These are phyloP conservation scores for Beroe ovata DNA, from an alignment of 37 sponge, comb jelly and placozoan genomes.

Conservation along the genomic window DNA sequence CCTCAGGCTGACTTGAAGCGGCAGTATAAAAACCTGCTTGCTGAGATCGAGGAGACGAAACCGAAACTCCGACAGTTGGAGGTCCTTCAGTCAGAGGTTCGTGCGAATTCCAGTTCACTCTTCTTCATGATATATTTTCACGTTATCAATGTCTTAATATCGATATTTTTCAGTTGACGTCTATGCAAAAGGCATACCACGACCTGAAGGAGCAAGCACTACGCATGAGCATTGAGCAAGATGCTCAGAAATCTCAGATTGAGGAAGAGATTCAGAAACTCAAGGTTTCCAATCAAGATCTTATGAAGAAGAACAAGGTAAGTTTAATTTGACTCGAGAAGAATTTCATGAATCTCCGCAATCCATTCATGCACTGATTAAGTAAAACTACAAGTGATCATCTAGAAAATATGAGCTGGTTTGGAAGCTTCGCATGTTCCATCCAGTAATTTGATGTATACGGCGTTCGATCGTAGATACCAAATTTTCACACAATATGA, in stretches of 20 bases:
- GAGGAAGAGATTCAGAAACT: conserved; percentile 54
- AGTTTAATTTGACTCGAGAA: neutral
- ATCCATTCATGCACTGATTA: too few relatives aligned
- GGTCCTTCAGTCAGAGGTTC: conserved; percentile 57
- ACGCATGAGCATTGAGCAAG: conserved; percentile 58
- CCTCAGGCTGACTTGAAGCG: conserved; percentile 65
- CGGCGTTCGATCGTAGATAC: too few relatives aligned
- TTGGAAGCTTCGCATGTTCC: too few relatives aligned
- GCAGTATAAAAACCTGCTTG: conserved; percentile 57
- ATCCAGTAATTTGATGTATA: too few relatives aligned
- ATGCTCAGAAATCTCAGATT: conserved; percentile 66
- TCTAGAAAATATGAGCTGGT: too few relatives aligned
- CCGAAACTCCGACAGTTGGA: conserved; percentile 57
- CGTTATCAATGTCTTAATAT: neutral
- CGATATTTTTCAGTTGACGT: conserved; percentile 37
- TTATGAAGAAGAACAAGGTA: conserved; percentile 59
- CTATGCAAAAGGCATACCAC: conserved; percentile 65
- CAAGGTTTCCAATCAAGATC: conserved; percentile 58
- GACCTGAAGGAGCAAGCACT: conserved; percentile 65
- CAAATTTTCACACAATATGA: too few relatives aligned
- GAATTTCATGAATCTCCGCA: too few relatives aligned
- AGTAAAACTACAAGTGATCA: too few relatives aligned
- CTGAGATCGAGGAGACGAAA: conserved; percentile 62
- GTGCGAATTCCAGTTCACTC: neutral
- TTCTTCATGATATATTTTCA: neutral